A percentile compares a stretch with the other conserved stretches of the same genome.
Evolutionary conservation across 2,888 invertebrate genomes (phyloP).

Genomic region (Nomada flava): DNA sequence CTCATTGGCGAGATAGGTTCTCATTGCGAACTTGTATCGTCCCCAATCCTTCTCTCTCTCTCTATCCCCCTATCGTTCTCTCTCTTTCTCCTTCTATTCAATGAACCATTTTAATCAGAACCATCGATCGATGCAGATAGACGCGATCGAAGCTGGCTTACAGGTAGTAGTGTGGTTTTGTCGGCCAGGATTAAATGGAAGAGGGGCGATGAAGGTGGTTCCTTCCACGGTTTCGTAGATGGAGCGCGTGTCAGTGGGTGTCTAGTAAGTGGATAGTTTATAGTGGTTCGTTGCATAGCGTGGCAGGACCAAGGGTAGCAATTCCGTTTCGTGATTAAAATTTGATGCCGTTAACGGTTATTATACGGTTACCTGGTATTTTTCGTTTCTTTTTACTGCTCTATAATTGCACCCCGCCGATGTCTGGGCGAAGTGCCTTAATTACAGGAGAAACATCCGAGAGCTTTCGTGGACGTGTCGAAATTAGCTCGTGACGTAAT

Average conservation of each 20-base stretch:
- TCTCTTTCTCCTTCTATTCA: slow-evolving; percentile 4
- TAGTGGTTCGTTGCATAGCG: slow-evolving; percentile 6
- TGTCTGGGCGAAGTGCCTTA: background rate
- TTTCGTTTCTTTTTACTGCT: slow-evolving; percentile 25
- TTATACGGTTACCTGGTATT: slow-evolving; percentile 14
- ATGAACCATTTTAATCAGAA: slow-evolving; percentile 59
- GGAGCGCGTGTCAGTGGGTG: slow-evolving; percentile 26
- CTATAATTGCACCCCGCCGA: background rate
- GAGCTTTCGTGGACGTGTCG: background rate
- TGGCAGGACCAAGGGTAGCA: slow-evolving; percentile 1
- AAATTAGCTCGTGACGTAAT: background rate
- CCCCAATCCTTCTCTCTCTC: slow-evolving; percentile 24
- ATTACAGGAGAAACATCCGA: slow-evolving; percentile 1
- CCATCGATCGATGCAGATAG: slow-evolving; percentile 48
- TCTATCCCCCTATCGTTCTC: background rate
- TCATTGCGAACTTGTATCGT: slow-evolving; percentile 28
- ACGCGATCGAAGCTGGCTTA: slow-evolving; percentile 44
- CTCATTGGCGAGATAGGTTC: slow-evolving; percentile 67
- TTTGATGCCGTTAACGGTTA: slow-evolving; percentile 41
- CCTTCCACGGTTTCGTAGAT: slow-evolving; percentile 23
- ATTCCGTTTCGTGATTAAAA: slow-evolving; percentile 48
- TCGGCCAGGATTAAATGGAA: slow-evolving; percentile 42
- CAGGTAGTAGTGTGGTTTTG: slow-evolving; percentile 37
- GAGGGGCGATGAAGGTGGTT: background rate
- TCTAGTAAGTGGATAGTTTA: slow-evolving; percentile 47